Evolutionary conservation across 2,113 vertebrate species (phyloP).

Genomic region (Spermophilus dauricus): DNA sequence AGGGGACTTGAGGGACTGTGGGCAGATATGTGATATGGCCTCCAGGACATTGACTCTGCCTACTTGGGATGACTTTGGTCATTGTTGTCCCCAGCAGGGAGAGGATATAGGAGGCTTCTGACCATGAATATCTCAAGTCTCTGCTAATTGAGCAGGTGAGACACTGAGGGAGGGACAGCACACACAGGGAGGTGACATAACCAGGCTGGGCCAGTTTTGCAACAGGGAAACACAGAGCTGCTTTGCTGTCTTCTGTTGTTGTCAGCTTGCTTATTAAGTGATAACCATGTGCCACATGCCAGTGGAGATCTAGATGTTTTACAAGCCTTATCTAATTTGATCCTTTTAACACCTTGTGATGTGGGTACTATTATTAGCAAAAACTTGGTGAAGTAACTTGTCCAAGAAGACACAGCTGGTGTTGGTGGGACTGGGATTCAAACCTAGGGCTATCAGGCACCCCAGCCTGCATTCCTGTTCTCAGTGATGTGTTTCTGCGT

Average conservation of each 20-base stretch:
- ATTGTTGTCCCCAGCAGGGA: background rate
- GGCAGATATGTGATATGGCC: background rate
- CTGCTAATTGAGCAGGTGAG: background rate
- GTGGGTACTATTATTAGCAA: slow-evolving; percentile 21
- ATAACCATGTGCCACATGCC: background rate
- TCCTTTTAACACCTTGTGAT: slow-evolving; percentile 50
- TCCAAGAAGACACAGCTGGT: background rate
- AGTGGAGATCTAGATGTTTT: slow-evolving; percentile 51
- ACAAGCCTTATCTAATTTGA: slow-evolving; percentile 71
- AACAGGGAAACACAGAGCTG: background rate
- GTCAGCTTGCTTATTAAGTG: slow-evolving; percentile 56
- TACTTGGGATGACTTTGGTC: background rate
- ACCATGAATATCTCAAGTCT: background rate
- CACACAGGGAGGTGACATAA: background rate
- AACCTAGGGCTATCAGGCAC: background rate
- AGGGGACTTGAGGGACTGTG: background rate
- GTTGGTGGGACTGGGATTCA: background rate
- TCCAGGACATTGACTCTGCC: background rate
- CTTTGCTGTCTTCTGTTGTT: background rate
- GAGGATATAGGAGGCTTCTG: background rate
- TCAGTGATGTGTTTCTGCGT: background rate
- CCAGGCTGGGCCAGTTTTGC: background rate
- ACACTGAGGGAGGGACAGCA: background rate
- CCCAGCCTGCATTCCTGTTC: background rate
- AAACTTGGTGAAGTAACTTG: background rate